Conservation (phyloP, 2,888 invertebrate species). For the Esperia sulphurella region DNA sequence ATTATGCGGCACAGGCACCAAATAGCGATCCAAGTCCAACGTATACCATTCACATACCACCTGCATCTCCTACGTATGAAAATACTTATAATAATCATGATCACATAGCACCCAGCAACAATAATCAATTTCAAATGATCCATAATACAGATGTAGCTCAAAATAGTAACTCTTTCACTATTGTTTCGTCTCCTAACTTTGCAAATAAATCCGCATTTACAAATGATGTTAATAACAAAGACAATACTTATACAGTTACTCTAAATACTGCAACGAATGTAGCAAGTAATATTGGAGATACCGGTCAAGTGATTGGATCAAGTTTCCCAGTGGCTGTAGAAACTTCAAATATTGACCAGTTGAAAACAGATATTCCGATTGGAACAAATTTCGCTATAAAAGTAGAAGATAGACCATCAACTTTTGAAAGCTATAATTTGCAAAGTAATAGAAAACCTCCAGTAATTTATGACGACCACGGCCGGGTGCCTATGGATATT, state of each 20-base stretch:
- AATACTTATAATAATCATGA: conserved; percentile 32
- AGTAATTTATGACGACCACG: conserved; percentile 33
- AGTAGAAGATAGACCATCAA: conserved; percentile 58
- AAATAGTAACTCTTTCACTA: conserved; percentile 33
- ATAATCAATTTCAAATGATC: conserved; percentile 19
- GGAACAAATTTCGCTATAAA: conserved; percentile 72
- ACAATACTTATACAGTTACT: conserved; percentile 56
- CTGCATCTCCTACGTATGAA: conserved; percentile 29
- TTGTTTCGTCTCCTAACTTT: conserved; percentile 34
- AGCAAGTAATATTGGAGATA: conserved; percentile 42
- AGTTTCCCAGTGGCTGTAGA: conserved; percentile 57
- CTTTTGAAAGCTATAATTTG: conserved; percentile 32
- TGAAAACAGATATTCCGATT: conserved; percentile 70
- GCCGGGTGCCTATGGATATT: conserved; percentile 32
- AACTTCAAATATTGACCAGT: conserved; percentile 39
- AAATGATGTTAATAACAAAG: conserved; percentile 36
- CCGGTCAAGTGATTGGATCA: conserved; percentile 54
- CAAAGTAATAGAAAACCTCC: conserved; percentile 43
- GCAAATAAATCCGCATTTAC: conserved; percentile 40
- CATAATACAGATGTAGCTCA: conserved; percentile 15
- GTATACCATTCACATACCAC: conserved; percentile 63
- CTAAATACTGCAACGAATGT: conserved; percentile 63
- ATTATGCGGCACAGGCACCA: conserved; percentile 66
- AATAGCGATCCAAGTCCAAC: conserved; percentile 57
- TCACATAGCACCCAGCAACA: conserved; percentile 20